A percentile compares a stretch with the other conserved stretches of the same genome.
These are phyloP conservation scores for Pangasius krempfi DNA, from an alignment of 2,797 vertebrate species.

Conservation along the genomic window DNA sequence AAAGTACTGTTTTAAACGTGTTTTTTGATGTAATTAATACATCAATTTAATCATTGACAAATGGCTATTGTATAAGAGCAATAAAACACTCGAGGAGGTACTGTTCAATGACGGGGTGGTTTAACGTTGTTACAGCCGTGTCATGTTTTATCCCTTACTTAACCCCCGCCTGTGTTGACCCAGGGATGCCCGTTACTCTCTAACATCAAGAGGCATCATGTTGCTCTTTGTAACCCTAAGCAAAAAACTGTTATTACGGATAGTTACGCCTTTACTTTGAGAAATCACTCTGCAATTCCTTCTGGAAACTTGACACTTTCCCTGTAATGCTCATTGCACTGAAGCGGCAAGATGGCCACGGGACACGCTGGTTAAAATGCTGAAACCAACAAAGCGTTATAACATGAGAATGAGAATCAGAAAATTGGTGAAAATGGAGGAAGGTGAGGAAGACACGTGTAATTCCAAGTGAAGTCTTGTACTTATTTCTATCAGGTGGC, in stretches of 20 bases:
- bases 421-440: constrained; percentile 25
- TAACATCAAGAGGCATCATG: neutral
- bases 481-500: constrained; percentile 64
- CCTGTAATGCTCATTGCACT: neutral
- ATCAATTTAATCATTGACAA: neutral
- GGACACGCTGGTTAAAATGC: constrained; percentile 32
- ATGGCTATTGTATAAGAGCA: neutral
- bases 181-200: neutral
- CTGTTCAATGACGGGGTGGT: no score
- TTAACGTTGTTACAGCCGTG: neutral
- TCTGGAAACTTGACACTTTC: neutral
- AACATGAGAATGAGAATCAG: constrained; percentile 30
- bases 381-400: constrained; percentile 39
- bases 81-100: neutral
- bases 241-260: constrained; percentile 38
- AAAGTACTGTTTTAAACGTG: neutral
- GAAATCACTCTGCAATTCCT: constrained; percentile 32
- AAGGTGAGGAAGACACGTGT: constrained; percentile 45
- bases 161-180: neutral
- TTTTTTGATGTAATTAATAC: neutral
- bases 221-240: constrained; percentile 39
- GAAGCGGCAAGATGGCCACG: constrained; percentile 7
- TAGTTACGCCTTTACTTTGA: constrained; percentile 51
- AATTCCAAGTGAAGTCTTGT: constrained; percentile 57
- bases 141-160: no score